These are phyloP conservation scores for Mirza zaza DNA, from an alignment of 2,113 vertebrate genomes.

Conservation along the genomic window DNA sequence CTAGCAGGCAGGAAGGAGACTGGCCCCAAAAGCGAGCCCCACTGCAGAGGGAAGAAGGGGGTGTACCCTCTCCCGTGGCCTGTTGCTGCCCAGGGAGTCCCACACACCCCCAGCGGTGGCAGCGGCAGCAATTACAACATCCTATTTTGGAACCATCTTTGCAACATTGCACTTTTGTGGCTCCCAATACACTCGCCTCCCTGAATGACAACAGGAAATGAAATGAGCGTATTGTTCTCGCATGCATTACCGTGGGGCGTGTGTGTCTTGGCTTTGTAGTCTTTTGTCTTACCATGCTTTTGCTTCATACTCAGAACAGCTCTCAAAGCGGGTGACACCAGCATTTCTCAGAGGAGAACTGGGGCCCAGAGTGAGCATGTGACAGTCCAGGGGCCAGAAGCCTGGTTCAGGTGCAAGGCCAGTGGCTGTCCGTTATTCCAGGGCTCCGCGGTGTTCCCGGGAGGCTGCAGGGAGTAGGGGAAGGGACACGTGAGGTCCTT, in stretches of 20 bases:
- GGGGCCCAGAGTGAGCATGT: not conserved
- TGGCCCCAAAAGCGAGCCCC: not conserved
- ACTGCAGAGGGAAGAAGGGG: not conserved
- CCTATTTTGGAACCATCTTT: conserved; percentile 60
- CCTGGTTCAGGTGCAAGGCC: not conserved
- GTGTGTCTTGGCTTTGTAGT: not conserved
- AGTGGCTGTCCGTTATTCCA: not conserved
- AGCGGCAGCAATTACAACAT: conserved; percentile 45
- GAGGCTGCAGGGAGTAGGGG: not conserved
- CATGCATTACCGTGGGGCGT: fast-evolving
- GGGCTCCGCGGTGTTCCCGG: fast-evolving
- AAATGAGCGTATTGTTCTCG: not conserved
- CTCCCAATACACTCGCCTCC: conserved; percentile 57
- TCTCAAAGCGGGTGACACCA: not conserved
- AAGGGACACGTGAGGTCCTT: not conserved
- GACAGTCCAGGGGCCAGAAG: not conserved
- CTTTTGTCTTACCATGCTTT: conserved; percentile 33
- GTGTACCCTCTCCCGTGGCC: not conserved
- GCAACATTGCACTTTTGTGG: conserved; percentile 62
- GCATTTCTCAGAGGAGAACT: not conserved
- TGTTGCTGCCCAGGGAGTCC: conserved; percentile 47
- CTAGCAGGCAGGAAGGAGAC: not conserved
- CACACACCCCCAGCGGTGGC: not conserved
- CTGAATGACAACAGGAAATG: conserved; percentile 27
- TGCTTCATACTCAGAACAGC: not conserved